Conservation (phyloP, 1,140 invertebrate genomes). For the Leptinotarsa defecta region DNA sequence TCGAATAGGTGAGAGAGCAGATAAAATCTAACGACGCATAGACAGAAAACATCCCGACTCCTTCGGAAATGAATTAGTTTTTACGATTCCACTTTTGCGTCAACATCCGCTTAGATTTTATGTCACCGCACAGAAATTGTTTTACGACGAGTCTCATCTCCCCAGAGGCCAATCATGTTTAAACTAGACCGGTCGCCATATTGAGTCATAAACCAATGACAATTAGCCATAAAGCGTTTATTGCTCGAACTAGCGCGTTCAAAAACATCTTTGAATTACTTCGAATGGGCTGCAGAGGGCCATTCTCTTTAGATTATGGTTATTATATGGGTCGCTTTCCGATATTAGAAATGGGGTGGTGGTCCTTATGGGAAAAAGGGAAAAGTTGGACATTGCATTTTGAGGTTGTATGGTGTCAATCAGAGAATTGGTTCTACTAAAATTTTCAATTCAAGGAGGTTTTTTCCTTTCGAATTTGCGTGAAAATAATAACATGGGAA, state of each 20-base stretch:
- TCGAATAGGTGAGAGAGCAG: too few species aligned
- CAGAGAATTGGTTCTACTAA: too few species aligned
- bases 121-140: constrained; percentile 39
- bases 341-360: not conserved
- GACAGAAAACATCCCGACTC: not conserved
- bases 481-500: too few species aligned
- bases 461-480: too few species aligned
- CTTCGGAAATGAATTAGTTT: constrained; percentile 26
- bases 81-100: constrained; percentile 17
- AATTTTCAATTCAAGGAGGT: too few species aligned
- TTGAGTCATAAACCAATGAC: constrained; percentile 57
- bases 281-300: not conserved
- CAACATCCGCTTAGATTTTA: constrained; percentile 28
- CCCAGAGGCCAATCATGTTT: constrained; percentile 56
- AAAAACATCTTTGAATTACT: constrained; percentile 28
- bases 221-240: constrained; percentile 58
- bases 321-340: not conserved
- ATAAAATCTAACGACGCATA: too few species aligned
- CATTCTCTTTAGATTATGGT: not conserved
- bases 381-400: too few species aligned
- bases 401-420: too few species aligned
- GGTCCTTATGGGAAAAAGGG: too few species aligned
- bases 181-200: constrained; percentile 55
- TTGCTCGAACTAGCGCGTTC: constrained; percentile 42
- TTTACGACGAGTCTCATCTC: constrained; percentile 47